A percentile compares a stretch with the other conserved stretches of the same genome.
These are phyloP conservation scores for Marasmarcha lunaedactyla DNA, from an alignment of 2,888 invertebrate genomes.

Conservation along the genomic window DNA sequence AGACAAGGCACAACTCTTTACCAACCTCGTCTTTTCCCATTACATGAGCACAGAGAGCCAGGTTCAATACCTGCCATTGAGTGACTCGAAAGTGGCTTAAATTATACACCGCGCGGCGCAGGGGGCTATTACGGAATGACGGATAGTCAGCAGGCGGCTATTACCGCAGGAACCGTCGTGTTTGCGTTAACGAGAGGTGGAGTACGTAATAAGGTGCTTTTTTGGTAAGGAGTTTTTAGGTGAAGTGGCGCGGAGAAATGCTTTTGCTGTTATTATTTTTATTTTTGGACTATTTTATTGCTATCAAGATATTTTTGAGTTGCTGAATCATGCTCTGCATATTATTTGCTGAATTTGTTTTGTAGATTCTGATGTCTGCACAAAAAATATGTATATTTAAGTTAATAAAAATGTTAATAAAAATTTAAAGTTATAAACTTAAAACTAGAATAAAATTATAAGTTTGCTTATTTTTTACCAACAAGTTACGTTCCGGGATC, in stretches of 20 bases:
- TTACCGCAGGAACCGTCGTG: slow-evolving; percentile 15
- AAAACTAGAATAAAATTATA: no score
- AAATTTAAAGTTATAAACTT: no score
- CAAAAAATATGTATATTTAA: no score
- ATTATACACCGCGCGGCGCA: slow-evolving; percentile 21
- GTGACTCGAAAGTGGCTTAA: slow-evolving; percentile 25
- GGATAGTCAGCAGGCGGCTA: not conserved
- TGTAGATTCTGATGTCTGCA: no score
- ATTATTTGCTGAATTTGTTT: no score
- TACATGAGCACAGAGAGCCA: no score
- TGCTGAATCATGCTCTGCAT: no score
- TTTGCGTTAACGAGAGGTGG: slow-evolving; percentile 23
- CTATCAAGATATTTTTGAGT: no score
- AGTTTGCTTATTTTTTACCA: no score
- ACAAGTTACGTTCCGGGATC: no score
- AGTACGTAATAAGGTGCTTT: slow-evolving; percentile 2
- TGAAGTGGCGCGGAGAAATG: not conserved
- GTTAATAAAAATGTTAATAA: no score
- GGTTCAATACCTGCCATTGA: slow-evolving; percentile 12
- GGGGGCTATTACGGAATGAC: slow-evolving; percentile 19
- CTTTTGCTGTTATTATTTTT: not conserved
- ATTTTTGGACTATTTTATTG: not conserved
- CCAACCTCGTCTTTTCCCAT: slow-evolving; percentile 1
- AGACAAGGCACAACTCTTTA: no score
- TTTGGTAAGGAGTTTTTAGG: not conserved